Conservation (phyloP, 2,113 vertebrate species). For the Anoura caudifer region DNA sequence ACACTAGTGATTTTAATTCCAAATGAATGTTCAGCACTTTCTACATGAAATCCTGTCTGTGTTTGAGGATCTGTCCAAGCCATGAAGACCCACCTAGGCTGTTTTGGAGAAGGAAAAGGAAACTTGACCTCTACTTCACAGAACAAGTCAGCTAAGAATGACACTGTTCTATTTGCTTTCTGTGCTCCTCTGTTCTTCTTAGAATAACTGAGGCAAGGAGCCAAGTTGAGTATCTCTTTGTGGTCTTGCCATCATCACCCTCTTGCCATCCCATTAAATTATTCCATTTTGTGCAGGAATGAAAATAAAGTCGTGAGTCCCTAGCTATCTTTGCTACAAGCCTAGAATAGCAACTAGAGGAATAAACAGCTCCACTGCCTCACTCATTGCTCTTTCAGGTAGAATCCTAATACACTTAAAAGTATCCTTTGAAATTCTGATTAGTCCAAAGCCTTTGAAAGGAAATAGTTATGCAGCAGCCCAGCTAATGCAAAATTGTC, state of each 20-base stretch:
- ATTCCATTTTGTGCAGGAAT: slow-evolving; percentile 32
- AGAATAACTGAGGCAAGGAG: background rate
- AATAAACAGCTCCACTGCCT: slow-evolving; percentile 46
- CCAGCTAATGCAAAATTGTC: slow-evolving; percentile 26
- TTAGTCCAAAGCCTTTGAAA: slow-evolving; percentile 67
- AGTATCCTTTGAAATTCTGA: slow-evolving; percentile 76
- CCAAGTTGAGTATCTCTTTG: background rate
- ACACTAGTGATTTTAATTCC: background rate
- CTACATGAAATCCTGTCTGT: background rate
- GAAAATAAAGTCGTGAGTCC: slow-evolving; percentile 47
- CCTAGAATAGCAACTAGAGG: slow-evolving; percentile 59
- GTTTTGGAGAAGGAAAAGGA: background rate
- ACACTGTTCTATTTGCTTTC: background rate
- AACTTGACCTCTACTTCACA: background rate
- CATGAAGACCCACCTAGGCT: background rate
- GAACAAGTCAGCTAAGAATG: background rate
- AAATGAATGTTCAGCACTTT: background rate
- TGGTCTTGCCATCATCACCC: background rate
- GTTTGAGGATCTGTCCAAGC: background rate
- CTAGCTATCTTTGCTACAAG: slow-evolving; percentile 40
- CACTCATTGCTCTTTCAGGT: slow-evolving; percentile 59
- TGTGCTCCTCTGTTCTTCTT: background rate
- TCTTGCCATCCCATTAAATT: background rate
- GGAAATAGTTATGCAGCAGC: slow-evolving; percentile 22
- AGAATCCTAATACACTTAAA: slow-evolving; percentile 68